phyloP scores from a whole-genome alignment of 2,113 vertebrate genomes.

The Phocoena sinus region DNA sequence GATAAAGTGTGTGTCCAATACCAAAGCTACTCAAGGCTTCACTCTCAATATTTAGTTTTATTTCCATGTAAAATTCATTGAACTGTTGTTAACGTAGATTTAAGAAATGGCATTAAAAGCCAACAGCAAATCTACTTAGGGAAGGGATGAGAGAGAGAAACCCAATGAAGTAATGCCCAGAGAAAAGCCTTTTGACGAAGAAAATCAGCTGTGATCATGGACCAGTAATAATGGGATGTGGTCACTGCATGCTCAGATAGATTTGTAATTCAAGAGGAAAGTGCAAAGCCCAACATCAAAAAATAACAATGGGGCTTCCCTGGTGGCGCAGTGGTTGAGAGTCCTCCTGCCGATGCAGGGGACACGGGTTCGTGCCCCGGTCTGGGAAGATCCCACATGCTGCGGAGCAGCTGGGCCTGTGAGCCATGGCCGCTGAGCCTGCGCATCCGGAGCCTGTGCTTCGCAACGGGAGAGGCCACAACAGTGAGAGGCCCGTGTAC shows the following conservation, averaged over 20 bases:
- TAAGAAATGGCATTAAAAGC: neutral
- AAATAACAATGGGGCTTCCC: neutral
- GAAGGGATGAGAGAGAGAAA: neutral
- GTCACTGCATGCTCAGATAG: neutral
- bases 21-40: neutral
- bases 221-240: neutral
- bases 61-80: neutral
- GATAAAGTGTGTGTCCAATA: neutral
- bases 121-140: neutral
- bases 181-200: neutral
- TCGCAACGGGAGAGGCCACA: no score
- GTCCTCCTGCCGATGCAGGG: no score
- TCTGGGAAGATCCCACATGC: no score
- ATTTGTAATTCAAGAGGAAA: neutral
- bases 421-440: no score
- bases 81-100: neutral
- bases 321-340: no score
- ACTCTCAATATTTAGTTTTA: neutral
- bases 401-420: rapidly evolving
- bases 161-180: neutral
- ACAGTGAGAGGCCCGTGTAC: no score
- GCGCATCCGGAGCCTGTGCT: no score
- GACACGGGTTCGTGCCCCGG: no score
- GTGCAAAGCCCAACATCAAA: neutral
- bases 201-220: neutral